Evolutionary conservation across 92 coral and sea anemone species (phyloP).

Genomic region (Phenganax stokvisi): DNA sequence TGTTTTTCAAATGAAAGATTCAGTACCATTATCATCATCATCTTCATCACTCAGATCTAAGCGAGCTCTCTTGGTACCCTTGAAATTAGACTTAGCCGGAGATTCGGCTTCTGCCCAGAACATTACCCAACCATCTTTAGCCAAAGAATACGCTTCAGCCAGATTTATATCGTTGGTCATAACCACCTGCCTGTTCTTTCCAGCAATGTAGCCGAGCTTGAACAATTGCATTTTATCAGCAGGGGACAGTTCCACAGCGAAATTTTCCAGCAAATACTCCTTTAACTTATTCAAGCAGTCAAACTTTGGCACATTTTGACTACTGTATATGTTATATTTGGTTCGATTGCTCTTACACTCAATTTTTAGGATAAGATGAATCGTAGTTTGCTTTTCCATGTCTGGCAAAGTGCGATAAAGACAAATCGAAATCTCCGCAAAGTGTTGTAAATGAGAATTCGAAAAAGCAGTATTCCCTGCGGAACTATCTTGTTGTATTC

Average conservation of each 20-base stretch:
- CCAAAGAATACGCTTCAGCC: slow-evolving; percentile 12
- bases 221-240: background rate
- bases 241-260: slow-evolving; percentile 6
- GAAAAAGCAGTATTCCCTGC: too few relatives aligned
- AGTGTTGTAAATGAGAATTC: too few relatives aligned
- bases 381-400: background rate
- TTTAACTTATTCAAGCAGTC: background rate
- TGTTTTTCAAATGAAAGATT: background rate
- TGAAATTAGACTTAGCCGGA: background rate
- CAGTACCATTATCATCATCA: too few relatives aligned
- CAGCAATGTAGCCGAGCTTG: slow-evolving; percentile 16
- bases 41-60: background rate
- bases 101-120: slow-evolving; percentile 11
- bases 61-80: background rate
- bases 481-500: too few relatives aligned
- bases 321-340: slow-evolving; percentile 14
- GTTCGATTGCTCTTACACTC: slow-evolving; percentile 1
- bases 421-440: background rate
- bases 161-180: background rate
- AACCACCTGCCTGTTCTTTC: slow-evolving; percentile 3
- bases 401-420: background rate
- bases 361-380: slow-evolving; percentile 1
- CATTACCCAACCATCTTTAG: slow-evolving; percentile 23
- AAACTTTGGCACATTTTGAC: slow-evolving; percentile 10
- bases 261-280: background rate